Evolutionary conservation across 2,888 invertebrate genomes (phyloP).

Genomic region (Dicycla oo): DNA sequence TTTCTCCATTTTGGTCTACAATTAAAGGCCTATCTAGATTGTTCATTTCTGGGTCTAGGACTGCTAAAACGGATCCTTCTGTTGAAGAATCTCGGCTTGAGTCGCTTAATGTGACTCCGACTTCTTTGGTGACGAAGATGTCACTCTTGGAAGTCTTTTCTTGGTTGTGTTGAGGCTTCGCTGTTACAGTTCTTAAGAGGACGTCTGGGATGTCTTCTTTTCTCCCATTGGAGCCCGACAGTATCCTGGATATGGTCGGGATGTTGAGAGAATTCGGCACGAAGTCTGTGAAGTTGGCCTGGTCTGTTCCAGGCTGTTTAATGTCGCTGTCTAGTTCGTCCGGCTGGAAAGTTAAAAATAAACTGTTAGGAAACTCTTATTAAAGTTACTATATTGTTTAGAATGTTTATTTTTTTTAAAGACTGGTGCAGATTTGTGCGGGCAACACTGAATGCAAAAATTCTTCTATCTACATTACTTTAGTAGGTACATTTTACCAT

Average conservation of each 20-base stretch:
- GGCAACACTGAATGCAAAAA: too few species aligned
- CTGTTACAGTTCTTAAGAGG: slow-evolving; percentile 92
- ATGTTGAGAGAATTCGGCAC: slow-evolving; percentile 93
- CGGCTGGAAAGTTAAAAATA: slow-evolving; percentile 76
- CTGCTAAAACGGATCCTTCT: slow-evolving; percentile 87
- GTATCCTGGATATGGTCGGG: slow-evolving; percentile 95
- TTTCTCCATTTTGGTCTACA: slow-evolving; percentile 87
- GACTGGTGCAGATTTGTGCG: too few species aligned
- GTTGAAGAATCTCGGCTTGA: slow-evolving; percentile 84
- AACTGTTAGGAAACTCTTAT: slow-evolving; percentile 11
- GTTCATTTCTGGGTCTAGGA: slow-evolving; percentile 88
- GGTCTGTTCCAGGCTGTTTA: slow-evolving; percentile 81
- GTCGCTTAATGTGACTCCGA: slow-evolving; percentile 86
- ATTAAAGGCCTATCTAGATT: slow-evolving; percentile 88
- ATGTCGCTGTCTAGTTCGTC: slow-evolving; percentile 86
- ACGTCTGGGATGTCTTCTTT: slow-evolving; percentile 96
- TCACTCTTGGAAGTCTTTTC: slow-evolving; percentile 87
- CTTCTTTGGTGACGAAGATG: slow-evolving; percentile 84
- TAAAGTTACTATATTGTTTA: too few species aligned
- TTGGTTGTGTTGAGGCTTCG: slow-evolving; percentile 87
- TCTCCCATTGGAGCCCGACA: slow-evolving; percentile 96
- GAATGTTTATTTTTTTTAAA: too few species aligned
- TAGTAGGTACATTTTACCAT: too few species aligned
- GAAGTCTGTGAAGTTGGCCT: slow-evolving; percentile 91
- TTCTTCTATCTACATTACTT: too few species aligned